Evolutionary conservation across 2,113 vertebrate species (phyloP).

Genomic region (Vulpes ferrilata): DNA sequence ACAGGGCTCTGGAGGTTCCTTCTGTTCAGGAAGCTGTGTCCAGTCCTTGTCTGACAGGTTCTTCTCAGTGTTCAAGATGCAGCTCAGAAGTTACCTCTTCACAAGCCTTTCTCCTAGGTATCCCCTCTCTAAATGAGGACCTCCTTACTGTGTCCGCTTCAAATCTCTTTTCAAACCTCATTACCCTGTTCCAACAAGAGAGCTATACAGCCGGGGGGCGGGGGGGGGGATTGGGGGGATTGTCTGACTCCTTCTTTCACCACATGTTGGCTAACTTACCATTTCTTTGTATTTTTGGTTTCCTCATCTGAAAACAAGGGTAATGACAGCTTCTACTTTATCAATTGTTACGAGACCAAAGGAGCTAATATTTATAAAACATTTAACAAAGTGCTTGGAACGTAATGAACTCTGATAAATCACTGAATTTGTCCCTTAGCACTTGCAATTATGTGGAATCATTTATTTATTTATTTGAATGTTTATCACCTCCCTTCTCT

Average conservation of each 20-base stretch:
- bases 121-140: neutral
- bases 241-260: neutral
- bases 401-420: neutral
- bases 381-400: neutral
- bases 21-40: neutral
- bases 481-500: neutral
- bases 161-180: neutral
- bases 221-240: no score
- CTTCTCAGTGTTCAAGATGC: neutral
- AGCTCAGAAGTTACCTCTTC: neutral
- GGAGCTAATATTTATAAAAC: neutral
- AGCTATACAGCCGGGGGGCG: rapidly evolving
- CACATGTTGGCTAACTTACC: neutral
- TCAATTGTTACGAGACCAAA: neutral
- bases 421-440: neutral
- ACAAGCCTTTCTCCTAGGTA: neutral
- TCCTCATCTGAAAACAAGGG: neutral
- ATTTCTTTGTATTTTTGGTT: neutral
- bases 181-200: neutral
- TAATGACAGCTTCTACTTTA: neutral
- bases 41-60: neutral
- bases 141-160: neutral
- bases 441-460: neutral
- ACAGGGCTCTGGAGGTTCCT: neutral
- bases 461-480: neutral